A percentile compares a stretch with the other conserved stretches of the same genome.
phyloP scores from a whole-genome alignment of 2,113 vertebrate species.

The Vombatus ursinus region DNA sequence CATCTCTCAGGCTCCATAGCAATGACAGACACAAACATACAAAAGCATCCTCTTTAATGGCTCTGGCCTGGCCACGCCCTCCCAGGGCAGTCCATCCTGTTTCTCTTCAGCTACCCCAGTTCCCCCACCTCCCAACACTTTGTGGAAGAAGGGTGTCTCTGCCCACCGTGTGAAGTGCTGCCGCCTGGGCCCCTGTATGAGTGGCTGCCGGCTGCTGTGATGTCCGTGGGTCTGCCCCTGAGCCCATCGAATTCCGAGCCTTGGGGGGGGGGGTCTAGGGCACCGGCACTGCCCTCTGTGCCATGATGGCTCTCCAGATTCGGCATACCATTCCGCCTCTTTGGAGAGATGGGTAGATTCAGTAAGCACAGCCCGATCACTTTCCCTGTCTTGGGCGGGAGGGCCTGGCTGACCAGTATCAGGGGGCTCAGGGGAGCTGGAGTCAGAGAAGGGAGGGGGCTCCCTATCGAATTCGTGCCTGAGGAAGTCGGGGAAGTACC shows the following conservation, averaged over 20 bases:
- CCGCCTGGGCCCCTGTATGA: background rate
- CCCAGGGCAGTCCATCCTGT: background rate
- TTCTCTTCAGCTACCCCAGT: background rate
- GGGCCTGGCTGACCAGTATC: background rate
- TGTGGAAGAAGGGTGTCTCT: background rate
- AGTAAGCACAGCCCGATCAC: background rate
- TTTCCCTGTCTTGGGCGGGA: background rate
- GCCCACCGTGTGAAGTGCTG: background rate
- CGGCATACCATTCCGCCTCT: constrained; percentile 90
- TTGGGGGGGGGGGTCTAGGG: constrained; percentile 29
- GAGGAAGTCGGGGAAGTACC: constrained; percentile 61
- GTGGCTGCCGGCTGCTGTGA: background rate
- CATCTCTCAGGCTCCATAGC: background rate
- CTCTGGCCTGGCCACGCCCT: background rate
- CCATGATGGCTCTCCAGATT: constrained; percentile 88
- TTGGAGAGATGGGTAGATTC: constrained; percentile 55
- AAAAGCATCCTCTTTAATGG: constrained; percentile 59
- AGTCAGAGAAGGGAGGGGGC: background rate
- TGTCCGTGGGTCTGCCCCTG: rapidly evolving
- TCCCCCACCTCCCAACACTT: background rate
- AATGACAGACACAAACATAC: constrained; percentile 10
- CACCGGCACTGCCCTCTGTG: constrained; percentile 73
- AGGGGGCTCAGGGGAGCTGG: background rate
- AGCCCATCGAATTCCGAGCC: constrained; percentile 11
- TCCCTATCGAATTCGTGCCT: background rate